These are phyloP conservation scores for Drosophila bocqueti DNA, from an alignment of 1,140 invertebrate genomes.

Conservation along the genomic window DNA sequence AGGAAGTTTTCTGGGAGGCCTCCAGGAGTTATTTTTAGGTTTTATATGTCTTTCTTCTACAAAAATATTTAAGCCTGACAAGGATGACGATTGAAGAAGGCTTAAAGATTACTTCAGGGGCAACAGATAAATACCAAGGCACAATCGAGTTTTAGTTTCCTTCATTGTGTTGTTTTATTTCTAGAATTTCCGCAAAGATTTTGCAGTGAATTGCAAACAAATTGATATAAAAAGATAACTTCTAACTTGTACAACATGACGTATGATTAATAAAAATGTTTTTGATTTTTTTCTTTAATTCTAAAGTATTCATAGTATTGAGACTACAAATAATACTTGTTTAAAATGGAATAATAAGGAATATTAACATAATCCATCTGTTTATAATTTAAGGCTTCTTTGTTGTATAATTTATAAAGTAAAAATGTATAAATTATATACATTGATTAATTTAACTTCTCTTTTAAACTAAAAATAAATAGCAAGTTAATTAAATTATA, in stretches of 20 bases:
- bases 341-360: not conserved
- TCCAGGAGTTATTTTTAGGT: not conserved
- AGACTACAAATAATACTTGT: not conserved
- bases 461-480: not conserved
- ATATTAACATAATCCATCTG: not conserved
- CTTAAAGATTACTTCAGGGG: slow-evolving; percentile 7
- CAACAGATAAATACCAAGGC: not conserved
- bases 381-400: not conserved
- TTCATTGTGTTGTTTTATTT: too few relatives aligned
- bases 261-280: not conserved
- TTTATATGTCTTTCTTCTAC: not conserved
- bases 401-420: not conserved
- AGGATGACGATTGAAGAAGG: slow-evolving; percentile 1
- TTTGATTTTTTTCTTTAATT: too few relatives aligned
- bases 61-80: slow-evolving; percentile 8
- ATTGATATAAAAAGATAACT: not conserved
- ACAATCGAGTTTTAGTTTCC: not conserved
- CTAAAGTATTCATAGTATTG: not conserved
- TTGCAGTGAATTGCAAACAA: not conserved
- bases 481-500: not conserved
- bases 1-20: slow-evolving; percentile 19
- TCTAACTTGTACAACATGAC: not conserved
- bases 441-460: not conserved
- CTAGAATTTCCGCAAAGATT: not conserved
- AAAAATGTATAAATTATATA: not conserved